phyloP scores from a whole-genome alignment of 2,888 invertebrate genomes.

The Nemoura dubitans region DNA sequence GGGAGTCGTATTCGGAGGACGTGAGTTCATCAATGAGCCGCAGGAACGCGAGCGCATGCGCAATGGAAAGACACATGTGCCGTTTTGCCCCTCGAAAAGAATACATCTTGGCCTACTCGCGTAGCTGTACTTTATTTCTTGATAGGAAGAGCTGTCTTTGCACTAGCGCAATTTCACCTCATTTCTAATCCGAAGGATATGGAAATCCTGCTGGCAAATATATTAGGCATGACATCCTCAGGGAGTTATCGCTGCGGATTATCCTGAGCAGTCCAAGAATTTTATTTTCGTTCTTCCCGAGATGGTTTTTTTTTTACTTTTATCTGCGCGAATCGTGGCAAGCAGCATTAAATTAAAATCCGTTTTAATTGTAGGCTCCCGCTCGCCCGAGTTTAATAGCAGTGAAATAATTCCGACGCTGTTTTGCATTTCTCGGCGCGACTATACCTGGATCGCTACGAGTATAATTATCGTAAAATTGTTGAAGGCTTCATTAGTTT shows the following conservation, averaged over 20 bases:
- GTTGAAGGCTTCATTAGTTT: neutral
- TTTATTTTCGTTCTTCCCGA: neutral
- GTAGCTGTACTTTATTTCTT: neutral
- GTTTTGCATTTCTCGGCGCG: neutral
- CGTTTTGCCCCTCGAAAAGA: neutral
- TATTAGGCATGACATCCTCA: neutral
- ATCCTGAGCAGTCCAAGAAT: neutral
- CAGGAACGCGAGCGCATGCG: neutral
- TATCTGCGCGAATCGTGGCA: neutral
- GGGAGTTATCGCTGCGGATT: conserved; percentile 12
- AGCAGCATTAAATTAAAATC: neutral
- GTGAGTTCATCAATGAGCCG: neutral
- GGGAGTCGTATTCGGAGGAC: neutral
- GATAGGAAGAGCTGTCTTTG: neutral
- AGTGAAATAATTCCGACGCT: neutral
- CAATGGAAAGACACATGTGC: neutral
- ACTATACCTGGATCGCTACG: neutral
- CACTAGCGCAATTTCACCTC: neutral
- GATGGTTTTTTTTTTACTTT: neutral
- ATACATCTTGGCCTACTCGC: neutral
- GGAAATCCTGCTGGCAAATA: neutral
- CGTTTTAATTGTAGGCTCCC: conserved; percentile 2
- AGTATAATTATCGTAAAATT: neutral
- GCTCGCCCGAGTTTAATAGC: neutral
- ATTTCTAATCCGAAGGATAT: neutral